A percentile compares a stretch with the other conserved stretches of the same genome.
These are phyloP conservation scores for Harpegnathos saltator DNA, from an alignment of 1,140 invertebrate species.

Conservation along the genomic window DNA sequence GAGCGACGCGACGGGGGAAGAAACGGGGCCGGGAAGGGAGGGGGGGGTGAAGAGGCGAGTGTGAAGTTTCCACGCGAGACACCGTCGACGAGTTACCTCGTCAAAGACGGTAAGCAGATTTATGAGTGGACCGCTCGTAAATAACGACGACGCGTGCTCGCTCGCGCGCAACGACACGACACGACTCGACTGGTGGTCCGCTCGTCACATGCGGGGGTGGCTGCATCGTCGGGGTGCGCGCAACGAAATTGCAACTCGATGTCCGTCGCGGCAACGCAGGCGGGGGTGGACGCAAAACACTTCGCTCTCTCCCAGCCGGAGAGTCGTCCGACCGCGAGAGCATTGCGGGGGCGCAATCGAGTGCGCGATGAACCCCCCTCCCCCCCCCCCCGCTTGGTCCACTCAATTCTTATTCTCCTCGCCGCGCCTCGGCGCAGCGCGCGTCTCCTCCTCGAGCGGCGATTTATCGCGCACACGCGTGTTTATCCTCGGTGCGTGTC, in stretches of 20 bases:
- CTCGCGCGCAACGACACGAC: not conserved
- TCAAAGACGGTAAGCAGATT: conserved; percentile 50
- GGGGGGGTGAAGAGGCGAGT: not conserved
- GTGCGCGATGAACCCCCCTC: conserved; percentile 30
- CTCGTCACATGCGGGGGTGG: not conserved
- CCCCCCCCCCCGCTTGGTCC: conserved; percentile 17
- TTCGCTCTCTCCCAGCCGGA: not conserved
- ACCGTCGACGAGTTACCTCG: conserved; percentile 1
- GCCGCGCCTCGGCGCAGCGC: not conserved
- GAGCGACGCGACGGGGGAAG: not conserved
- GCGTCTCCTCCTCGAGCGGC: conserved; percentile 43
- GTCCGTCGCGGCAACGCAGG: not conserved
- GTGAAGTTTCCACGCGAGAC: conserved; percentile 48
- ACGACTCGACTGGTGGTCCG: not conserved
- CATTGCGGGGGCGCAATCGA: not conserved
- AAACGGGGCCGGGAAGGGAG: not conserved
- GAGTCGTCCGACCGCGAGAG: not conserved
- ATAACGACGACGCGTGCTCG: not conserved
- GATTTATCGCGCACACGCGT: conserved; percentile 57
- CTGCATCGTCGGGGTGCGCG: not conserved
- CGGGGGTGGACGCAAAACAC: not conserved
- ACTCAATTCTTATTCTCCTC: conserved; percentile 26
- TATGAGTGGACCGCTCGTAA: conserved; percentile 41
- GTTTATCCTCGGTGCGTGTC: conserved; percentile 29
- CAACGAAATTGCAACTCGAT: not conserved